Evolutionary conservation across 2,113 vertebrate species (phyloP).

Genomic region (Bubalus kerabau): DNA sequence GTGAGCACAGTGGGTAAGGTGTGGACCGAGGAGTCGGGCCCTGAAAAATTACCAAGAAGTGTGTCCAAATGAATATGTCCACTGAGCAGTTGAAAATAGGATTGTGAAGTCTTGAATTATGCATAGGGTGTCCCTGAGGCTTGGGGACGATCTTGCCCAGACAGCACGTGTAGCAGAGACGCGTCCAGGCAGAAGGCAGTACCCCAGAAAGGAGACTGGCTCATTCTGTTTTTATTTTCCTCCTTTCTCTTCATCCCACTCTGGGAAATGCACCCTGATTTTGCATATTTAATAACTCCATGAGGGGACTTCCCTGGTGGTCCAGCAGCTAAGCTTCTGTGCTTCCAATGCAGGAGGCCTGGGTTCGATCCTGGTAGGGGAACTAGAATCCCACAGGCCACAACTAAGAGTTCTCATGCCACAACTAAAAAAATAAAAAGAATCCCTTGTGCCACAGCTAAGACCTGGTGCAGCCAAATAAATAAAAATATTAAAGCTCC

Average conservation of each 20-base stretch:
- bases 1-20: neutral
- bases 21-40: neutral
- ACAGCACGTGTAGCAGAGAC: fast-evolving
- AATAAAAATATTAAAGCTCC: neutral
- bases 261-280: neutral
- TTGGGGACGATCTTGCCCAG: neutral
- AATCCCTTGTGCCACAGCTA: neutral
- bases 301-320: neutral
- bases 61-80: neutral
- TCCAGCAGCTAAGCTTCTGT: neutral
- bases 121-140: neutral
- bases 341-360: neutral
- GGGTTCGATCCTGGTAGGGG: neutral
- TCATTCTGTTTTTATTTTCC: neutral
- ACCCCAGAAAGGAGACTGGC: neutral
- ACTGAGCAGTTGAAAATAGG: neutral
- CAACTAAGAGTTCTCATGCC: neutral
- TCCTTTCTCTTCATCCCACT: neutral
- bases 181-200: neutral
- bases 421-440: neutral
- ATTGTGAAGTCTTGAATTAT: neutral
- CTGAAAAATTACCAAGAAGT: neutral
- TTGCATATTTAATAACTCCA: neutral
- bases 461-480: neutral
- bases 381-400: neutral